Conservation (phyloP, 53 echinoderm and acorn worm genomes). For the Holothuria leucospilota region DNA sequence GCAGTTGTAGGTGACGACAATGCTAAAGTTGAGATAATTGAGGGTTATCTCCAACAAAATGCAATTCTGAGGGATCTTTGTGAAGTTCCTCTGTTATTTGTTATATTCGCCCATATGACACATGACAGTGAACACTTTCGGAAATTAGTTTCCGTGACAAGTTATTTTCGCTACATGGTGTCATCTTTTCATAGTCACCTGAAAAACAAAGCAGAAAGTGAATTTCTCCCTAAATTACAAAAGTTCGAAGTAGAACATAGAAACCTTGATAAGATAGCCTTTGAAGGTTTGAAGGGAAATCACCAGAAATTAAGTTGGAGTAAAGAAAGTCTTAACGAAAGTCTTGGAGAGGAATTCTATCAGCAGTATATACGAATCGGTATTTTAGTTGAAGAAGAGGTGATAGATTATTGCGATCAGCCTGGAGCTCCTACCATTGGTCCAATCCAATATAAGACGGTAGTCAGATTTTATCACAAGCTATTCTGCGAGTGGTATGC, state of each 20-base stretch:
- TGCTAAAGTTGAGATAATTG: too few species aligned
- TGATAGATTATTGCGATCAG: background rate
- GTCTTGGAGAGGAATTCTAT: background rate
- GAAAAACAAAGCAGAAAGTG: background rate
- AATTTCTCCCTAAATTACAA: background rate
- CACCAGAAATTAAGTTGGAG: background rate
- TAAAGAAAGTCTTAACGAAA: background rate
- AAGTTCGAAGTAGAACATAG: background rate
- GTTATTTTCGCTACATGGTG: slow-evolving; percentile 16
- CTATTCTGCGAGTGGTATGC: too few species aligned
- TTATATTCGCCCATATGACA: too few species aligned
- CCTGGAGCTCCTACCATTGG: background rate
- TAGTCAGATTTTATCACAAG: background rate
- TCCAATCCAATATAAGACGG: background rate
- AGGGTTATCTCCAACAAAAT: too few species aligned
- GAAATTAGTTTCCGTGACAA: background rate
- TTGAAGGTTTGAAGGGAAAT: background rate
- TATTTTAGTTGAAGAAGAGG: slow-evolving; percentile 5
- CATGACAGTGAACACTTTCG: background rate
- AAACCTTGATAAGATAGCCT: background rate
- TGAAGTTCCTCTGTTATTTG: too few species aligned
- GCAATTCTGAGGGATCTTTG: too few species aligned
- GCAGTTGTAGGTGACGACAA: too few species aligned
- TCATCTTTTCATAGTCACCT: slow-evolving; percentile 7
- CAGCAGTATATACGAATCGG: slow-evolving; percentile 6